Evolutionary conservation across 2,888 invertebrate genomes (phyloP).

Genomic region (Leucozona laternaria): DNA sequence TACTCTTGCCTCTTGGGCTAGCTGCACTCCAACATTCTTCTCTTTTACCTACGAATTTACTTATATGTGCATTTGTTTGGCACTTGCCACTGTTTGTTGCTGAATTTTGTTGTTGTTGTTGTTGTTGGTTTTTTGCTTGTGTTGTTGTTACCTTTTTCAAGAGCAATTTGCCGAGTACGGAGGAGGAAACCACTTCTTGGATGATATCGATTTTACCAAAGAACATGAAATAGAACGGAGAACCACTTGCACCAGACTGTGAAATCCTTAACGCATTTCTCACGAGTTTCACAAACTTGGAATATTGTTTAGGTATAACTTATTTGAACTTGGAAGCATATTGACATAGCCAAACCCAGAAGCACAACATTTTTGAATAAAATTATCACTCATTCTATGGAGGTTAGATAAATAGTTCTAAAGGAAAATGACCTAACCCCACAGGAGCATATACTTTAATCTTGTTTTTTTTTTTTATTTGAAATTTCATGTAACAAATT

Average conservation of each 20-base stretch:
- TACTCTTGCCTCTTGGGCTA: not conserved
- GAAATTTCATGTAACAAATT: not conserved
- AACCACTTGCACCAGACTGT: slow-evolving; percentile 49
- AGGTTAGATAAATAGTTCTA: not conserved
- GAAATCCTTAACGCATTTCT: slow-evolving; percentile 2
- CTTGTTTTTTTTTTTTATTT: not conserved
- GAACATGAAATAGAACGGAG: slow-evolving; percentile 10
- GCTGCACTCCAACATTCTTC: not conserved
- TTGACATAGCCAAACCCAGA: not conserved
- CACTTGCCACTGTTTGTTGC: slow-evolving; percentile 40
- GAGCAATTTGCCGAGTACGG: slow-evolving; percentile 41
- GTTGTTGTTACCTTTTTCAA: slow-evolving; percentile 50
- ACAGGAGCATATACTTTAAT: not conserved
- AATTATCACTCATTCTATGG: not conserved
- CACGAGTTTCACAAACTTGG: slow-evolving; percentile 44
- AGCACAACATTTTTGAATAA: not conserved
- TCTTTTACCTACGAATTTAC: slow-evolving; percentile 24
- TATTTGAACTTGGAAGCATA: not conserved
- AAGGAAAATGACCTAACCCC: slow-evolving; percentile 8
- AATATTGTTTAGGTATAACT: not conserved
- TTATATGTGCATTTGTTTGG: slow-evolving; percentile 30
- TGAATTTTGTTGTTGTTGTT: slow-evolving; percentile 36
- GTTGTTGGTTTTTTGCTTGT: not conserved
- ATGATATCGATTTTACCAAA: slow-evolving; percentile 69
- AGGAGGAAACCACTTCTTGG: slow-evolving; percentile 37